Evolutionary conservation across 2,888 invertebrate genomes (phyloP), one percentile per base, ranked within the genome.

Genomic region (Cerceris rybyensis): DNA sequence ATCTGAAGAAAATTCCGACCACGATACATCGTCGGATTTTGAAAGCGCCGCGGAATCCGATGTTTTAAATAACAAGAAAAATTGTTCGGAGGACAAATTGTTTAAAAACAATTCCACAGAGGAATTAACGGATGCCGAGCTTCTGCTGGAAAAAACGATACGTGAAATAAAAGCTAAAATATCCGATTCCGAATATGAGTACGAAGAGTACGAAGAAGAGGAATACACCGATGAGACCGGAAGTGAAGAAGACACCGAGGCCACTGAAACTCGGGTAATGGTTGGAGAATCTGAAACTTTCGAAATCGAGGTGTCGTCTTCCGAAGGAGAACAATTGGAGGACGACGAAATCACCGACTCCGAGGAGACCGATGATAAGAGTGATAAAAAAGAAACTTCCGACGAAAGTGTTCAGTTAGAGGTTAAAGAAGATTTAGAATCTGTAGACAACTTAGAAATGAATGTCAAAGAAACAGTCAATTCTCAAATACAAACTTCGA

Each of bases 91-190:
- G 42, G 49, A 64, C 16, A 77, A 70, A 6, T 54, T 75, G 54
- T 28, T 28, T 4, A 75, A 66, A 50, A 79, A 69, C 65, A 54
- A 63, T 61, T 80, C 78, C 11, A 63, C 93, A 78, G 94, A 94
- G 61, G 88, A 90, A 17, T 60, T 90, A 7, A 89, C 90, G 4
- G 89, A 88, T 28, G 91, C 90, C 0, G 92, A 92, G 77, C 81
- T 91, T 50, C 84, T 90, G 77, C 57, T 92, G 16, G 89, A 90
- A 60, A 88, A 90, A 60, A 92, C 92, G n/a, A 75, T 92, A 50
- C 88, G 88, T 54, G 87, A 90, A 67, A 91, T 92, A 17, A 92
- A 91, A 78, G 89, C 90, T 0, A 89, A 91, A 63, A 86, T 92
- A 78, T 91, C 92, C 8, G 91, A 92, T 46, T 89, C 90, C 43